Base-by-base conservation (phyloP, 2,888 invertebrate species). In the Lamellibrachia columna region DNA sequence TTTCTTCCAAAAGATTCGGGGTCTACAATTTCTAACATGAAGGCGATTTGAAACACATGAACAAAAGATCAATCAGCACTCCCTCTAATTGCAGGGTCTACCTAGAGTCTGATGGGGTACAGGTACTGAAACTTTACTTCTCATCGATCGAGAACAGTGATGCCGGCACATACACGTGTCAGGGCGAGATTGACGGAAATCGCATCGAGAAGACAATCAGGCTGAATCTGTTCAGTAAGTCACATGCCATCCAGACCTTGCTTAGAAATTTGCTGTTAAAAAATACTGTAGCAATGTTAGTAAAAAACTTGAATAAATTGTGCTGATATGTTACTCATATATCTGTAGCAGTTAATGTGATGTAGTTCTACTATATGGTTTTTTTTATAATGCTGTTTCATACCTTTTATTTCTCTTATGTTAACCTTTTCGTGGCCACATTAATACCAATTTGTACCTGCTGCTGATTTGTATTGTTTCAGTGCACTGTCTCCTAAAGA, bases 91-190 rank as follows among this genome's bases (percentile, higher is more conserved):
- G 93, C 93, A 94, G 94, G 91, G 91, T 93, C 55, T 94, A 94
- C 90, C 92, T 94, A 11, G 94, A 93, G 91, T 91, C 92, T 11
- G 93, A 94, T 40, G 92, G 90, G 8, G 52, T 91, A 4, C 92
- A 92, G 40, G 58, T 92, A 60, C 92, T 93, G 58, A 94, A 94
- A 91, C 93, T 94, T 53, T 93, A 93, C 93, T 93, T 94, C 92
- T 93, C 92, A 9, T 40, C 90, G 4, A 94, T 94, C 22, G 90
- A 92, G 52, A 90, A 93, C 53, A 53, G 28, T 6, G 93, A 94
- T 75, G 93, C 93, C 4, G 94, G 94, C 22, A 90, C 90, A 6
- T 94, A 94, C 92, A 92, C 92, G 7, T 94, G 94, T 90, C 15
- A 60, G 15, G 94, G 93, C 9, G 90, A 90, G 52, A 75, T 94